Evolutionary conservation across 2,888 invertebrate genomes (phyloP).

Genomic region (Apotomis capreana): DNA sequence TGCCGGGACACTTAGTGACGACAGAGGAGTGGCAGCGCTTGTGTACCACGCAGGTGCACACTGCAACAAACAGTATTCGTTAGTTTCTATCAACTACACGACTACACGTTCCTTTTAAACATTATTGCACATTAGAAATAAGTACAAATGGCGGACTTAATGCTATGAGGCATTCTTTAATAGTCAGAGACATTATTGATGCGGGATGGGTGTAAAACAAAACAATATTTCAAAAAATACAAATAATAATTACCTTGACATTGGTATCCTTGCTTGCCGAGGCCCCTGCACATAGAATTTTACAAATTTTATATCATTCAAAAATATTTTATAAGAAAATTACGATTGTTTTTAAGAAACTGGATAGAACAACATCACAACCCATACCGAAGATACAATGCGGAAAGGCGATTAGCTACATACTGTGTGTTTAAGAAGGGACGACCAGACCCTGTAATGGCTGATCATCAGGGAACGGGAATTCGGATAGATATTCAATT

Average conservation of each 20-base stretch:
- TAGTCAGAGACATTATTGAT: not conserved
- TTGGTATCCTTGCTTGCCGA: constrained; percentile 98
- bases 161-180: no score
- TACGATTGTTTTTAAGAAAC: no score
- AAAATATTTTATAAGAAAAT: not conserved
- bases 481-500: no score
- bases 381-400: no score
- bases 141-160: no score
- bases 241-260: constrained; percentile 91
- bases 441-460: no score
- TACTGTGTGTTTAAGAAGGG: no score
- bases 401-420: no score
- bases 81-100: not conserved
- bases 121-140: no score
- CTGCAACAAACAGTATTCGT: constrained; percentile 79
- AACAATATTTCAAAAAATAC: constrained; percentile 51
- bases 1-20: constrained; percentile 99
- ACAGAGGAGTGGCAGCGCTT: constrained; percentile 98
- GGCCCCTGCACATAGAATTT: constrained; percentile 89
- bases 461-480: no score
- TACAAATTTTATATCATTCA: not conserved
- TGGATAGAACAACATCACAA: no score
- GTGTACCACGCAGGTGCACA: constrained; percentile 99
- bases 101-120: not conserved
- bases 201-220: not conserved